Base-by-base conservation (phyloP, 2,888 invertebrate species). In the Tenthredo scrophulariae region DNA sequence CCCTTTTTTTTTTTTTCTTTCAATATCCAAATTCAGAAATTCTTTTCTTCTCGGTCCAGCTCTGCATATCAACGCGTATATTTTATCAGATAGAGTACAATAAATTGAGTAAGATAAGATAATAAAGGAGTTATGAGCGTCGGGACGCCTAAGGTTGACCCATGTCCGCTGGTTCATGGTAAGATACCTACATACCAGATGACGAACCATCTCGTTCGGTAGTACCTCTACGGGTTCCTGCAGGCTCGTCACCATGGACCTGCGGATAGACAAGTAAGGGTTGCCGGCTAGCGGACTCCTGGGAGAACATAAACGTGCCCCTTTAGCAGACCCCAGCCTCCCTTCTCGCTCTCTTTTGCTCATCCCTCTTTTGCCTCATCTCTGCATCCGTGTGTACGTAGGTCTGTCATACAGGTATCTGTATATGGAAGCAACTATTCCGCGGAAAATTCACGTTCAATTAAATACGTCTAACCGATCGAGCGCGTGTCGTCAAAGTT, bases 241-340 rank as follows among this genome's bases (percentile, higher is more conserved):
- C 46, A 46, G 46, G 83, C 50, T 67, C 83, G 67, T 65, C 65
- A 83, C 83, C 67, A 46, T 29, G 67, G 70, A 70, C 46, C 83
- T 83, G 58, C 77, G 83, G 83, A 83, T 83, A 70, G 83, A 83
- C 67, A 46, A 83, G 67, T 83, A 67, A 83, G 83, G 87, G 87
- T 86, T 86, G 86, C 87, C 80, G 86, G 89, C 87, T 89, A 86
- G 88, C 89, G 87, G 87, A 86, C 88, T 88, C 87, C 85, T 84
- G 88, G 88, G 87, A 87, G 86, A 86, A 87, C 87, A 87, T 88
- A 88, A 88, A 88, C 88, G 88, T 88, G 89, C 90, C 90, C 89
- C 90, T 91, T 89, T 89, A 89, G 88, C 89, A 87, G 46, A 83
- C 67, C 80, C 43, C 54, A 33, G 85, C 84, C 58, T 22, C 67